Evolutionary conservation across 2,113 vertebrate species (phyloP), one percentile per base, ranked within the genome.

Genomic region (Osmerus eperlanus): DNA sequence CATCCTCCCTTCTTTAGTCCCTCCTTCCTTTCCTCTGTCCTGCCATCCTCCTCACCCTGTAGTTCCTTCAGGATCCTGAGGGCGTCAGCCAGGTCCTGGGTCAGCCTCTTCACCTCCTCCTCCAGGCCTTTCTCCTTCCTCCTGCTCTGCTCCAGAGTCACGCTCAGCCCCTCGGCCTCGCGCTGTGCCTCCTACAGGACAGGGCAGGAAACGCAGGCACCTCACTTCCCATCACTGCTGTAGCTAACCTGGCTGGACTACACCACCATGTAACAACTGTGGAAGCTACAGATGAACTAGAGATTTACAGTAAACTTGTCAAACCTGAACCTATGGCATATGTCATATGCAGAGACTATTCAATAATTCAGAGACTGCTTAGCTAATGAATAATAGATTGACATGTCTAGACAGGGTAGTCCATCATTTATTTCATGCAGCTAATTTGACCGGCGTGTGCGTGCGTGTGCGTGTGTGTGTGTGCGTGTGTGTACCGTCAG

Each of bases 131-230:
- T 68, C 65, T 88, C 89, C 72, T 71, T 89, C 82, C 89, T 91
- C 70, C 83, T 81, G 78, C 90, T 89, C 83, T 92, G 93, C 75
- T 91, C 91, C 78, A 92, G 75, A 73, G 76, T 86, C 14, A 86
- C 81, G 2, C 83, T 74, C 63, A 90, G 78, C 56, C 78, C 72
- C 74, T 92, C 91, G 0, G 77, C 85, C 69, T 92, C 90, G 19
- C 78, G 85, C 51, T 89, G 51, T 0, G 81, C 83, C 79, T 91
- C 90, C 93, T 94, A 73, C 62, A 68, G 74, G 14, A 52, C n/a
- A 79, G 41, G 14, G 15, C 41, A 19, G 56, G 9, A 3, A 19
- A 71, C 23, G 16, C 15, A 53, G 6, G 9, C 23, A 1, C 3
- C 2, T 18, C 55, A 56, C 3, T 1, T 19, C 15, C 4, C 4